Evolutionary conservation across 2,888 invertebrate genomes (phyloP), one percentile per base, ranked within the genome.

Genomic region (Epinotia brunnichana): DNA sequence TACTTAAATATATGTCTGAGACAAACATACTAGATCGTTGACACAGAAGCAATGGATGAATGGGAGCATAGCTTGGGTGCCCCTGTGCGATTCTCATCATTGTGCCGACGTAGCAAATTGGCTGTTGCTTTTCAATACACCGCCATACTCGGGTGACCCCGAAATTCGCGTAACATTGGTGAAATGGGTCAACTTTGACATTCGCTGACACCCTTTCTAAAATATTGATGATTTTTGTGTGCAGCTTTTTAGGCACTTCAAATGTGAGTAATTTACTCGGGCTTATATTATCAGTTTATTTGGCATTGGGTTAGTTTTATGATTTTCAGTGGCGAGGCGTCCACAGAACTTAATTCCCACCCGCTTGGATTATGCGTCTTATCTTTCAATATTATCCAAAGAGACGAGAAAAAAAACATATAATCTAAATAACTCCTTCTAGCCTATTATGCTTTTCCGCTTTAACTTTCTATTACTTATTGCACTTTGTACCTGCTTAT

Each of bases 81-180:
- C 81, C 82, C 78, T 75, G 80, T 82, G 81, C 82, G 79, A 85
- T 89, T 90, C 90, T 82, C 89, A 89, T 85, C 83, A 86, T 86
- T 88, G 85, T 86, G 83, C 80, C 80, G 83, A 87, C 89, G 87
- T 85, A 82, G 83, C 85, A 83, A 81, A 78, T 83, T 79, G 77
- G 79, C 82, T 84, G 83, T 81, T 80, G 84, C 85, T 86, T 86
- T 85, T 69, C 84, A 82, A 85, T 80, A 80, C 77, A 78, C 79
- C 73, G 79, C 82, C 83, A 83, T 64, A 56, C 67, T 61, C 71
- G 67, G 67, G 48, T 72, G 72, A 68, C 72, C 72, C 67, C 62
- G 39, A 72, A 72, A 56, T 67, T 67, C 48, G 72, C 60, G 61
- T 35, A 61, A 51, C 67, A 35, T 67, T 39, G n/a, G 21, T 19